A percentile compares a stretch with the other conserved stretches of the same genome.
phyloP scores from a whole-genome alignment of 1,140 invertebrate species.

The Sarcophaga bullata region DNA sequence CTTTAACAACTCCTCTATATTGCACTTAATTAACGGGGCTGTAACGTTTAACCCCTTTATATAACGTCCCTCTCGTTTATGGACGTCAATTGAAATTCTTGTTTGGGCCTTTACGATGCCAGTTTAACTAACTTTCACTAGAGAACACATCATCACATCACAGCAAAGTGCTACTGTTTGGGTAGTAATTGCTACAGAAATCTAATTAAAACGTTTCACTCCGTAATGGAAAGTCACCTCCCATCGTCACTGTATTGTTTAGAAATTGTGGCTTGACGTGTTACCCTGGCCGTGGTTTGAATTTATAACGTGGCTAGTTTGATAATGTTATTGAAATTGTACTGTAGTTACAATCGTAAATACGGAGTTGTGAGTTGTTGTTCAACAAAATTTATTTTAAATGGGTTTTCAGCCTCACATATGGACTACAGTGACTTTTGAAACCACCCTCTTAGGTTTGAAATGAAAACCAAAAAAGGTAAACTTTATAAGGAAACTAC shows the following conservation, averaged over 20 bases:
- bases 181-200: neutral
- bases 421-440: neutral
- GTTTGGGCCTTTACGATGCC: neutral
- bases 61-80: neutral
- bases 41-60: neutral
- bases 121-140: conserved; percentile 11
- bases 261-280: neutral
- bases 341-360: too few relatives aligned
- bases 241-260: neutral
- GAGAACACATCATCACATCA: neutral
- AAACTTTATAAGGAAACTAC: neutral
- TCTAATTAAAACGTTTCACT: neutral
- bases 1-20: neutral
- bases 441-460: neutral
- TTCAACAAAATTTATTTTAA: too few relatives aligned
- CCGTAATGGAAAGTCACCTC: neutral
- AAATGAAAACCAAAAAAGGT: neutral
- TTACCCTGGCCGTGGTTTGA: too few relatives aligned
- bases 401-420: too few relatives aligned
- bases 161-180: neutral
- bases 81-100: neutral
- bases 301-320: too few relatives aligned
- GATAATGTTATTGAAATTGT: too few relatives aligned
- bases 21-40: conserved; percentile 14
- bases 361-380: too few relatives aligned